Base-by-base conservation (phyloP, 2,113 vertebrate species). In the Mionectes macconnelli region DNA sequence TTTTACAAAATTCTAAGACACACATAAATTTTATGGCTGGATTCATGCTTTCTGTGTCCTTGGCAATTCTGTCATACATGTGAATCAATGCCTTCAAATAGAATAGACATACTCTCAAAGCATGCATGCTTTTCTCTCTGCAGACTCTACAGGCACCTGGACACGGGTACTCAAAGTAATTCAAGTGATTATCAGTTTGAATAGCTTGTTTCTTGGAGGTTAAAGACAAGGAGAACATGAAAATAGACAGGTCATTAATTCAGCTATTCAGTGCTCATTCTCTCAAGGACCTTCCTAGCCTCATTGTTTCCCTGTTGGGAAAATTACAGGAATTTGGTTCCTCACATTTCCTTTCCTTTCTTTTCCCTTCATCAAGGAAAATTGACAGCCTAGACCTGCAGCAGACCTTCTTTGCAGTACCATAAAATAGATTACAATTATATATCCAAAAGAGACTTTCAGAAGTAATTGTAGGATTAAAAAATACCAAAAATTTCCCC, bases 51-150 rank as follows among this genome's bases (percentile, higher is more conserved):
- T 79, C 66, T 68, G 10, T 53, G 33, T 42, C 28, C 21, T 50
- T 0, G 0, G 19, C 31, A 87, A 37, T 67, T 59, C 52, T 70
- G 52, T 52, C 62, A 67, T 4, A 47, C 1, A 0, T 0, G 8
- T 40, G 59, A 42, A 47, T 77, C 72, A 63, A 18, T 52, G 19
- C 24, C 56, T 77, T 87, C 35, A 42, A 52, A 44, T 14, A 47
- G 64, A 81, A 52, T 8, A 72, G 40, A 27, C 21, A 2, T 5
- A 4, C 56, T 52, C 35, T 82, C 44, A 55, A 78, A 84, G 49
- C 24, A 42, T 44, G 35, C 37, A 25, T 25, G 14, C 60, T 35
- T 63, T 44, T 90, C 50, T 86, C 35, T 75, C 84, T 72, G 21
- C 47, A 56, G 15, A 63, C 13, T 15, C n/a, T 87, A 2, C 45